These are phyloP conservation scores for Epizoanthus illoricatus DNA, from an alignment of 92 coral and sea anemone genomes.

Conservation along the genomic window DNA sequence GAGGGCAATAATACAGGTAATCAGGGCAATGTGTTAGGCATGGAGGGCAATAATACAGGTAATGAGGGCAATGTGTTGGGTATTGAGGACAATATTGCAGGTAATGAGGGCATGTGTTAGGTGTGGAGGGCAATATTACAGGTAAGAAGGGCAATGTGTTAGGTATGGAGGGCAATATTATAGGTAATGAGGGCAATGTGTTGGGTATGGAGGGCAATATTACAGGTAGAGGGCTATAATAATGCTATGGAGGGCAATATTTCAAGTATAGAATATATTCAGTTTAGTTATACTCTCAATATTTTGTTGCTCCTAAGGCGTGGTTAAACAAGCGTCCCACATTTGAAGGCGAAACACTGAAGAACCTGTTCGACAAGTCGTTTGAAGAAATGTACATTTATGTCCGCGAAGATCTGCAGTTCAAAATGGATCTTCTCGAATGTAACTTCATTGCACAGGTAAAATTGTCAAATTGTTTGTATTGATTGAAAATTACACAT, in stretches of 20 bases:
- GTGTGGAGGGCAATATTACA: too few species aligned
- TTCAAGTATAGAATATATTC: too few species aligned
- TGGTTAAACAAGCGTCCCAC: constrained; percentile 85
- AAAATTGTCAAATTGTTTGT: background rate
- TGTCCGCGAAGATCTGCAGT: constrained; percentile 65
- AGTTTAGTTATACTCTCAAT: too few species aligned
- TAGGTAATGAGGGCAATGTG: too few species aligned
- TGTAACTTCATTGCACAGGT: constrained; percentile 89
- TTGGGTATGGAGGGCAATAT: background rate
- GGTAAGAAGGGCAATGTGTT: too few species aligned
- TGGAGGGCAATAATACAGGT: background rate
- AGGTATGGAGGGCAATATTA: too few species aligned
- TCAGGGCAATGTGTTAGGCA: too few species aligned
- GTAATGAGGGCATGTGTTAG: background rate
- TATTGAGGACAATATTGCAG: background rate
- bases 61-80: background rate
- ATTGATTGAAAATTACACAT: background rate
- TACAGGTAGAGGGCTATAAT: background rate
- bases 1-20: too few species aligned
- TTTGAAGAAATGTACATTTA: constrained; percentile 68
- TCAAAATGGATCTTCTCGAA: constrained; percentile 85
- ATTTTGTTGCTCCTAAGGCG: constrained; percentile 49
- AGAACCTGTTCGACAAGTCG: constrained; percentile 74
- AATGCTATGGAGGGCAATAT: background rate
- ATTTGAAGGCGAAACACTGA: constrained; percentile 77